Percentiles rank a stretch among this genome's conserved stretches.
Evolutionary conservation across 2,888 invertebrate genomes (phyloP).

Genomic region (Parthenolecanium corni): DNA sequence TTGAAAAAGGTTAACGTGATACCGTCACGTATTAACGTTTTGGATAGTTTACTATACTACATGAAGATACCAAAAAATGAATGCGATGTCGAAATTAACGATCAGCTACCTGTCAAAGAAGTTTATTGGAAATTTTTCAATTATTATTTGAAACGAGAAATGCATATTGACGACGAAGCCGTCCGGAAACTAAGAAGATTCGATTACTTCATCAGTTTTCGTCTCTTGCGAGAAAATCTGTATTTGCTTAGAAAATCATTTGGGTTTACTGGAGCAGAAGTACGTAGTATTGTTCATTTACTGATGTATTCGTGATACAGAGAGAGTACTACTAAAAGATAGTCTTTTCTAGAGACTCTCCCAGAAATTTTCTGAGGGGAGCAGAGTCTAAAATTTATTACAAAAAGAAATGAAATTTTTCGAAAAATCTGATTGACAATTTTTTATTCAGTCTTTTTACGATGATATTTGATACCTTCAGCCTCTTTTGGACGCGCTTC

Average conservation of each 20-base stretch:
- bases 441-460: too few relatives aligned
- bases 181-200: neutral
- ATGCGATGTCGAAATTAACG: neutral
- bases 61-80: neutral
- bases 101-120: neutral
- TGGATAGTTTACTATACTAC: neutral
- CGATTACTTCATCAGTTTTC: neutral
- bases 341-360: too few relatives aligned
- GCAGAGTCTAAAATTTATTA: too few relatives aligned
- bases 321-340: too few relatives aligned
- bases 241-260: neutral
- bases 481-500: too few relatives aligned
- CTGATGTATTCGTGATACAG: too few relatives aligned
- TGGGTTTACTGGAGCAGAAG: neutral
- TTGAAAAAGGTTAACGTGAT: neutral
- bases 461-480: too few relatives aligned
- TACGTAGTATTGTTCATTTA: neutral
- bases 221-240: neutral
- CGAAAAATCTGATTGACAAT: too few relatives aligned
- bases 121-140: constrained; percentile 10
- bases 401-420: too few relatives aligned
- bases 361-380: too few relatives aligned
- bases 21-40: neutral
- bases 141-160: constrained; percentile 1
- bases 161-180: neutral